Percentiles rank a stretch among this genome's conserved stretches.
phyloP scores from a whole-genome alignment of 2,888 invertebrate species.

The Coelopa pilipes region DNA sequence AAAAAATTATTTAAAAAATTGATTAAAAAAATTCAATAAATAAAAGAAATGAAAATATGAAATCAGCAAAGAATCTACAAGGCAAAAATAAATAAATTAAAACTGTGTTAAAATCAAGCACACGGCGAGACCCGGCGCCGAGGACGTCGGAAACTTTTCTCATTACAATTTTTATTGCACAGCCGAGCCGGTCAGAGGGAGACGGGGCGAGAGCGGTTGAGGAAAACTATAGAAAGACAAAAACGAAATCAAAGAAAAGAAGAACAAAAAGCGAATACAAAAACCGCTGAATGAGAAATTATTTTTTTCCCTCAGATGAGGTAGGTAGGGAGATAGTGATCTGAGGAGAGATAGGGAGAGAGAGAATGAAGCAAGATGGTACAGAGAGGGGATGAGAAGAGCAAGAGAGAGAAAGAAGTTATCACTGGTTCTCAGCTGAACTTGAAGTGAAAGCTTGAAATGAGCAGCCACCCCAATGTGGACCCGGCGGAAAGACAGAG shows the following conservation, averaged over 20 bases:
- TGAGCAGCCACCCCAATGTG: neutral
- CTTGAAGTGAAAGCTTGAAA: neutral
- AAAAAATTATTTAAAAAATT: too few species aligned
- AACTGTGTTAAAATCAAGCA: too few species aligned
- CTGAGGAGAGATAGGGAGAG: neutral
- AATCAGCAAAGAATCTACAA: too few species aligned
- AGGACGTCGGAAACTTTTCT: constrained; percentile 31
- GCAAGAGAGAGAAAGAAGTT: too few species aligned
- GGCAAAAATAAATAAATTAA: too few species aligned
- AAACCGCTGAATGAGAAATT: neutral
- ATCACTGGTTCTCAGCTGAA: neutral
- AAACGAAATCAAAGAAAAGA: neutral
- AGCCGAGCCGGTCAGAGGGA: neutral
- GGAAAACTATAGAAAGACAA: constrained; percentile 1
- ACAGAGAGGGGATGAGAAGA: too few species aligned
- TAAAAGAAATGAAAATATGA: too few species aligned
- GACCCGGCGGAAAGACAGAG: too few species aligned
- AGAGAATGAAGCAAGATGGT: too few species aligned
- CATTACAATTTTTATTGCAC: constrained; percentile 34
- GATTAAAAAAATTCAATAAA: too few species aligned
- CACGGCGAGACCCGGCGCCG: neutral
- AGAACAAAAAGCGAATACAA: neutral
- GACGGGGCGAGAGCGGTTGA: neutral
- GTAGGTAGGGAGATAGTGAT: neutral
- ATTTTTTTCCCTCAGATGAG: neutral